Evolutionary conservation across 2,797 vertebrate genomes (phyloP).

Genomic region (Channallabes apus): DNA sequence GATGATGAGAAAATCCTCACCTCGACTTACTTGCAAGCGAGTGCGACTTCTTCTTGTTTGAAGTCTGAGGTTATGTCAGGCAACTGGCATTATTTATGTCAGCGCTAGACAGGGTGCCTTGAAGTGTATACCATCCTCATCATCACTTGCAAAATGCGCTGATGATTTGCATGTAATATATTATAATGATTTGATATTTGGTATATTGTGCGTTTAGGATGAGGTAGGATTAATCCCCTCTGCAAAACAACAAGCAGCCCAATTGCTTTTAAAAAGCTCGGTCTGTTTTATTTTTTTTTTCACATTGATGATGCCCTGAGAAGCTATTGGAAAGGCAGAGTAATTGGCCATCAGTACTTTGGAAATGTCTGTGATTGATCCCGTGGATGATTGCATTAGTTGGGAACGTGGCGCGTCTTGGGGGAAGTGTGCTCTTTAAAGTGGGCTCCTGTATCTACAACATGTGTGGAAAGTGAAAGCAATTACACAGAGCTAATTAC

Average conservation of each 20-base stretch:
- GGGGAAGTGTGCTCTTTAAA: slow-evolving; percentile 40
- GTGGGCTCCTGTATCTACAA: slow-evolving; percentile 2
- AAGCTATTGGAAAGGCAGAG: slow-evolving; percentile 27
- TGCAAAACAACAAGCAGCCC: not conserved
- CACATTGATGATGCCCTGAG: slow-evolving; percentile 30
- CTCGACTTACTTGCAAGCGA: slow-evolving; percentile 33
- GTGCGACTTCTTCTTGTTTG: slow-evolving; percentile 43
- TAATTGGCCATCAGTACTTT: slow-evolving; percentile 26
- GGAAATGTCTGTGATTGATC: slow-evolving; percentile 38
- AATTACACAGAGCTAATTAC: slow-evolving; percentile 52
- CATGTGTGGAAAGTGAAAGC: slow-evolving; percentile 46
- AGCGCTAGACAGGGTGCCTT: slow-evolving; percentile 9
- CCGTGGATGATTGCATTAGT: slow-evolving; percentile 33
- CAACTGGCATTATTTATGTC: slow-evolving; percentile 26
- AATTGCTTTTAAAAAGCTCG: slow-evolving; percentile 2
- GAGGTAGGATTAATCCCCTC: not conserved
- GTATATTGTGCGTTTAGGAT: not conserved
- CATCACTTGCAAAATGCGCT: not conserved
- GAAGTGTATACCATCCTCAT: not conserved
- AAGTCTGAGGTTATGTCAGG: slow-evolving; percentile 47
- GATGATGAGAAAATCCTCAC: slow-evolving; percentile 42
- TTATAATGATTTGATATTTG: not conserved
- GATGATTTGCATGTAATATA: not conserved
- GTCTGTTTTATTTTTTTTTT: not conserved
- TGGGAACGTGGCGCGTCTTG: slow-evolving; percentile 26